phyloP scores from a whole-genome alignment of 2,797 vertebrate species.

The Salarias fasciatus region DNA sequence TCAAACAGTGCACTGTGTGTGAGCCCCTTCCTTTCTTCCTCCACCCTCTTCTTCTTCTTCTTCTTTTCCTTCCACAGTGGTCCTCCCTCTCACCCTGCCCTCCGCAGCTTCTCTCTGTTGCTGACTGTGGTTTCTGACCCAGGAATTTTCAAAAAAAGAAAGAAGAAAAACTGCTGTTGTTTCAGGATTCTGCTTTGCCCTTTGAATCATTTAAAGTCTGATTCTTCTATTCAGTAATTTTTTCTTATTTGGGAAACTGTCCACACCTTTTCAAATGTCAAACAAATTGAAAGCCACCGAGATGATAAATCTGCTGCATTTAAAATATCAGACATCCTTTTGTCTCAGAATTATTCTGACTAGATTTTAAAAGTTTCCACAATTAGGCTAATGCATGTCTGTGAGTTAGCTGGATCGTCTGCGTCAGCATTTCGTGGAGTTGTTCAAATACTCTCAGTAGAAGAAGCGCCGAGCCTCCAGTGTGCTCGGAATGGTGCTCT shows the following conservation, averaged over 20 bases:
- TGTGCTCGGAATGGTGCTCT: neutral
- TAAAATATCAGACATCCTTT: slow-evolving; percentile 8
- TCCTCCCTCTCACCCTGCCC: slow-evolving; percentile 67
- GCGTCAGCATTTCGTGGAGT: slow-evolving; percentile 42
- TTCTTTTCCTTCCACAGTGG: slow-evolving; percentile 40
- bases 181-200: slow-evolving; percentile 26
- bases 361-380: slow-evolving; percentile 26
- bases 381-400: slow-evolving; percentile 17
- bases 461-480: slow-evolving; percentile 22
- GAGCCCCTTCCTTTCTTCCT: slow-evolving; percentile 41
- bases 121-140: slow-evolving; percentile 64
- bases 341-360: slow-evolving; percentile 16
- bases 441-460: slow-evolving; percentile 31
- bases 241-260: too few relatives aligned
- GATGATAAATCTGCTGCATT: neutral
- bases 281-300: neutral
- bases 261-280: too few relatives aligned
- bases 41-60: slow-evolving; percentile 13
- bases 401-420: slow-evolving; percentile 11
- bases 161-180: slow-evolving; percentile 59
- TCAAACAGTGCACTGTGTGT: slow-evolving; percentile 72
- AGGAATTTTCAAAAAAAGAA: slow-evolving; percentile 45
- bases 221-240: too few relatives aligned
- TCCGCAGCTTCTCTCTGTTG: slow-evolving; percentile 59
- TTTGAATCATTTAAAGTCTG: slow-evolving; percentile 38